Base-by-base conservation (phyloP, 2,113 vertebrate species). In the Colinus virginianus region DNA sequence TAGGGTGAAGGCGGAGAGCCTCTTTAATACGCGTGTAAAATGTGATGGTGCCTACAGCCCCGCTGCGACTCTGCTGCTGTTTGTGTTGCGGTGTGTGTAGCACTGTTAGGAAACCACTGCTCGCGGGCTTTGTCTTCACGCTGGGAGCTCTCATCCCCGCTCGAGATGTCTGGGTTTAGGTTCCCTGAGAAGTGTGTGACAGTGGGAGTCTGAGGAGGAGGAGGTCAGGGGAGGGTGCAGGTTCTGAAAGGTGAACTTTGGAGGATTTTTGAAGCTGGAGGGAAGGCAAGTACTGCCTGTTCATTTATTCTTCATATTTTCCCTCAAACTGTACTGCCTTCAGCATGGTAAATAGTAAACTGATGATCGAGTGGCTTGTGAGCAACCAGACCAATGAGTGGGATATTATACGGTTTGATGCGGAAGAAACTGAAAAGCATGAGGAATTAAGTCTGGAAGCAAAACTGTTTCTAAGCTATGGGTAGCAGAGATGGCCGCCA, bases 11-110 rank as follows among this genome's bases (percentile, higher is more conserved):
- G 14, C 18, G 45, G 40, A 56, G 34, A 23, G n/a, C 34, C 36
- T 14, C 48, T 22, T 7, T 4, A 0, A 0, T 13, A 1, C 36
- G 9, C 19, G 21, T 2, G 3, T 3, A 12, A 2, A 7, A 0
- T 4, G 0, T 1, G 9, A 10, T 18, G 11, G 1, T 3, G 42
- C 0, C 0, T 0, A 19, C 0, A 4, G 28, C 16, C 18, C 45
- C 0, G 56, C 16, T 6, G 26, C 46, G 5, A 40, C 32, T 1
- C 0, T 3, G 0, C 2, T 11, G 48, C 51, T 17, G 77, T 58
- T 21, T 3, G 2, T 23, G 42, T n/a, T 43, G 21, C 17, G 5
- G 43, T 42, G 28, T 7, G 0, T 38, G 58, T 20, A 18, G 1
- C 7, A 0, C 1, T 43, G 20, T 9, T 66, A 10, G 1, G 58